These are phyloP conservation scores for Leptinotarsa tumamoca DNA, from an alignment of 2,888 invertebrate genomes.

Conservation along the genomic window DNA sequence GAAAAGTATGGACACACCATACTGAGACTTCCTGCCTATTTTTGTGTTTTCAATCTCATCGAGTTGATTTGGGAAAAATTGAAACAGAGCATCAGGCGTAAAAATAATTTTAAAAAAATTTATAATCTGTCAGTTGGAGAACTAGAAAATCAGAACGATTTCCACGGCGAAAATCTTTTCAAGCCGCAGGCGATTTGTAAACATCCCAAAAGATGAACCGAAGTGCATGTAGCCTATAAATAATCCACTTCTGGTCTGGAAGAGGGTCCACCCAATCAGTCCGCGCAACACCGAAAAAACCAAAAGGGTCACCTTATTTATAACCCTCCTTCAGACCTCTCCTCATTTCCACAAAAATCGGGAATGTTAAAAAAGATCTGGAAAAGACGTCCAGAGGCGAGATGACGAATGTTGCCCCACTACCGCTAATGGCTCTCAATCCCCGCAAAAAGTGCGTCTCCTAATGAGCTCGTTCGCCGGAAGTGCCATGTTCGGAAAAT, in stretches of 20 bases:
- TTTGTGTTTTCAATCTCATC: too few relatives aligned
- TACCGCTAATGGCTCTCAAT: conserved; percentile 40
- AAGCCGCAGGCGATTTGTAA: neutral
- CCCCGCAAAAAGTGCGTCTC: conserved; percentile 37
- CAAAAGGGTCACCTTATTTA: conserved; percentile 29
- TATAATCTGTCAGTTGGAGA: too few relatives aligned
- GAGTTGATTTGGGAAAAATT: too few relatives aligned
- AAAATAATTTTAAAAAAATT: too few relatives aligned
- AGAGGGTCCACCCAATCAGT: conserved; percentile 12
- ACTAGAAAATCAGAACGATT: too few relatives aligned
- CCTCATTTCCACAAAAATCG: conserved; percentile 36
- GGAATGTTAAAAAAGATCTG: conserved; percentile 27
- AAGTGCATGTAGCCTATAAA: neutral
- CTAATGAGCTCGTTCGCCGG: conserved; percentile 36
- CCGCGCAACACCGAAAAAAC: neutral
- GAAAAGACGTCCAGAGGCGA: conserved; percentile 32
- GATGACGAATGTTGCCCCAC: conserved; percentile 42
- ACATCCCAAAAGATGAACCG: neutral
- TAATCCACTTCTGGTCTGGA: conserved; percentile 1
- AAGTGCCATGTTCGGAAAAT: conserved; percentile 39
- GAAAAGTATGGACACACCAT: too few relatives aligned
- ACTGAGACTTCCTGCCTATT: too few relatives aligned
- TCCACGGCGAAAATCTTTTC: too few relatives aligned
- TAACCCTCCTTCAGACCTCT: conserved; percentile 27
- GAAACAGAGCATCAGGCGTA: too few relatives aligned